Evolutionary conservation across 2,888 invertebrate species (phyloP).

Genomic region (Gari tellinella): DNA sequence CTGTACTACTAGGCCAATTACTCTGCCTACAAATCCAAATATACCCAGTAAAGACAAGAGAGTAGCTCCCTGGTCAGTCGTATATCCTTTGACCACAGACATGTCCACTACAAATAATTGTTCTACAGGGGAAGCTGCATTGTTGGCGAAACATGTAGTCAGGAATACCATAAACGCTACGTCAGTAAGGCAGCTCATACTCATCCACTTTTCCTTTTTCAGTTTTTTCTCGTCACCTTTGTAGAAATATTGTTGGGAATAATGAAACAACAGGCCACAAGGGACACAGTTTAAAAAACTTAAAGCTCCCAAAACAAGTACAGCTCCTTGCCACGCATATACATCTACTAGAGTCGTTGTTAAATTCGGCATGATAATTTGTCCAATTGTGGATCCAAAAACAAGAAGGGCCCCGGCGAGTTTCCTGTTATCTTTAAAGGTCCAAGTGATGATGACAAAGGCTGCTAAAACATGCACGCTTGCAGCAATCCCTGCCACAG

Average conservation of each 20-base stretch:
- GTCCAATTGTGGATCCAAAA: slow-evolving; percentile 27
- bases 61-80: slow-evolving; percentile 13
- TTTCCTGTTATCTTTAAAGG: slow-evolving; percentile 31
- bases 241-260: too few relatives aligned
- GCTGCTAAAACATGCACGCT: slow-evolving; percentile 26
- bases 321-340: slow-evolving; percentile 39
- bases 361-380: slow-evolving; percentile 37
- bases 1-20: slow-evolving; percentile 12
- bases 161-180: too few relatives aligned
- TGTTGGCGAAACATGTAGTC: too few relatives aligned
- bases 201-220: too few relatives aligned
- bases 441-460: slow-evolving; percentile 19
- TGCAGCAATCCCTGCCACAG: slow-evolving; percentile 17
- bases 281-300: slow-evolving; percentile 29
- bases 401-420: slow-evolving; percentile 36
- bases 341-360: slow-evolving; percentile 25
- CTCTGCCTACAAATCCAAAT: slow-evolving; percentile 34
- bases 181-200: too few relatives aligned
- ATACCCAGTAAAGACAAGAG: slow-evolving; percentile 41
- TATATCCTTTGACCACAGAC: slow-evolving; percentile 32
- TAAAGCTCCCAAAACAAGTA: slow-evolving; percentile 30
- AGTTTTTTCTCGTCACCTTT: too few relatives aligned
- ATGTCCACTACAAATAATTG: slow-evolving; percentile 42
- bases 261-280: slow-evolving; percentile 45
- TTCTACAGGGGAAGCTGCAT: slow-evolving; percentile 40